These are phyloP conservation scores for Ischnus inquisitorius DNA, from an alignment of 2,888 invertebrate genomes.

Conservation along the genomic window DNA sequence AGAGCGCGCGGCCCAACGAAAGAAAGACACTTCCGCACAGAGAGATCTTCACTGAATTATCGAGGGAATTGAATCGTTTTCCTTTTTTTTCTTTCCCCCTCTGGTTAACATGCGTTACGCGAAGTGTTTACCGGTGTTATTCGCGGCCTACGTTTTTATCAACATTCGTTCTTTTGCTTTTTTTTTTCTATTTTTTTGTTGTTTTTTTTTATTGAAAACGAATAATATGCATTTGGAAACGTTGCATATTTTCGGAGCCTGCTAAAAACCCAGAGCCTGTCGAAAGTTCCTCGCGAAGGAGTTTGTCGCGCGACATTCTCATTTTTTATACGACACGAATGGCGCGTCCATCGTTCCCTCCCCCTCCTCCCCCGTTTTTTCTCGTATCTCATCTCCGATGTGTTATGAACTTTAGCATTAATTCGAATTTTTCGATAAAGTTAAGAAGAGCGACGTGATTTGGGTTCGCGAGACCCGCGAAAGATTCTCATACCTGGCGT, in stretches of 20 bases:
- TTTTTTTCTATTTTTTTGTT: slow-evolving; percentile 10
- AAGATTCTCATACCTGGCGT: slow-evolving; percentile 4
- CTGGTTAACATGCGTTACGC: slow-evolving; percentile 40
- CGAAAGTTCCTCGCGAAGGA: background rate
- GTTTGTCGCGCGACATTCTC: slow-evolving; percentile 5
- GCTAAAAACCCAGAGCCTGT: background rate
- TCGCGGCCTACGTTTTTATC: slow-evolving; percentile 39
- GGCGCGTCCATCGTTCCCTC: slow-evolving; percentile 9
- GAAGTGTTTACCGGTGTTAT: slow-evolving; percentile 23
- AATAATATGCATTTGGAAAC: slow-evolving; percentile 47
- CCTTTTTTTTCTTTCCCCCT: slow-evolving; percentile 27
- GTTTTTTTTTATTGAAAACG: slow-evolving; percentile 7
- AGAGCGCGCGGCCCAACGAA: background rate
- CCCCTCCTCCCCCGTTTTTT: background rate
- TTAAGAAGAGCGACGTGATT: slow-evolving; percentile 8
- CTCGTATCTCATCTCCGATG: background rate
- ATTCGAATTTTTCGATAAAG: slow-evolving; percentile 45
- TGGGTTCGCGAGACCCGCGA: background rate
- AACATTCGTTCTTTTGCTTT: slow-evolving; percentile 6
- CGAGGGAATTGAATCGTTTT: slow-evolving; percentile 29
- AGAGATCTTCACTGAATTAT: background rate
- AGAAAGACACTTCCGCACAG: slow-evolving; percentile 7
- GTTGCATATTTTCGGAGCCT: slow-evolving; percentile 36
- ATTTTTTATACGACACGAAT: slow-evolving; percentile 37
- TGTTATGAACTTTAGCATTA: slow-evolving; percentile 44